Conservation (phyloP, 2,888 invertebrate species). For the Habrosyne pyritoides region DNA sequence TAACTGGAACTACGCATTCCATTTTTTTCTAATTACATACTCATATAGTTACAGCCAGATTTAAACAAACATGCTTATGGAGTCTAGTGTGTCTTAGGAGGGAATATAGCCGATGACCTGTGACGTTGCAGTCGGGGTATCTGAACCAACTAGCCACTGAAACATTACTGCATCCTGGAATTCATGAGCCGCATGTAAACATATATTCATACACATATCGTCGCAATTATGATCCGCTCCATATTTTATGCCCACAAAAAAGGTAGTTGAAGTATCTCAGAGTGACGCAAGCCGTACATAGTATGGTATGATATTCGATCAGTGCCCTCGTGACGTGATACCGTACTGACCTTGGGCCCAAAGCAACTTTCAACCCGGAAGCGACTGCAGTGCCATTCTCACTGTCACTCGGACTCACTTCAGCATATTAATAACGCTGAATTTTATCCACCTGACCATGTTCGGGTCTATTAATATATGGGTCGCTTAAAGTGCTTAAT, state of each 20-base stretch:
- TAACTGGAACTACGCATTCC: too few relatives aligned
- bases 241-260: neutral
- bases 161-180: neutral
- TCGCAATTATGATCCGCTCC: neutral
- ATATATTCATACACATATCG: too few relatives aligned
- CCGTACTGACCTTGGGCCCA: slow-evolving; percentile 59
- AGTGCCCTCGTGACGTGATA: slow-evolving; percentile 49
- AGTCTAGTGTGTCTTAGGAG: too few relatives aligned
- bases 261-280: neutral
- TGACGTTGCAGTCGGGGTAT: too few relatives aligned
- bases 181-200: too few relatives aligned
- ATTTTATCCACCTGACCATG: slow-evolving; percentile 5
- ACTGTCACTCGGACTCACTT: slow-evolving; percentile 28
- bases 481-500: neutral
- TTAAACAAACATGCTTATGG: too few relatives aligned
- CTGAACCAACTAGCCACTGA: too few relatives aligned
- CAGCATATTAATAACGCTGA: slow-evolving; percentile 5
- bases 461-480: slow-evolving; percentile 5
- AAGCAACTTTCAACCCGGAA: slow-evolving; percentile 79
- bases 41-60: too few relatives aligned
- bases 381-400: slow-evolving; percentile 25
- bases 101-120: too few relatives aligned
- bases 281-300: neutral
- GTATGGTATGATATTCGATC: slow-evolving; percentile 4
- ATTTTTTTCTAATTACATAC: too few relatives aligned